Evolutionary conservation across 2,113 vertebrate genomes (phyloP).

Genomic region (Melanotaenia duboulayi): DNA sequence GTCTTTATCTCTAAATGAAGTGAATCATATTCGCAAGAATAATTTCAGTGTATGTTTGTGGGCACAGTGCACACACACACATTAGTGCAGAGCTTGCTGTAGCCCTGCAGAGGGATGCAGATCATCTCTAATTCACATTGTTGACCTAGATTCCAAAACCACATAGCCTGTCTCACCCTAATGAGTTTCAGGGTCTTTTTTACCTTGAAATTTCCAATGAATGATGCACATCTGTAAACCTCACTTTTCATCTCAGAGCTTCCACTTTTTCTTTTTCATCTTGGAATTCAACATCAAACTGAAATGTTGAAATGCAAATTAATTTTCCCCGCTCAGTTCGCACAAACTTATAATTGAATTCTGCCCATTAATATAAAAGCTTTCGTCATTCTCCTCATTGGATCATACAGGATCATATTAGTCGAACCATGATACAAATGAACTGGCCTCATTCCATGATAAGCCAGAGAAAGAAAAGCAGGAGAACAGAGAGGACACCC

Average conservation of each 20-base stretch:
- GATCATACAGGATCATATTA: conserved; percentile 62
- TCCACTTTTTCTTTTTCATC: conserved; percentile 57
- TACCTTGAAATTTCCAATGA: conserved; percentile 37
- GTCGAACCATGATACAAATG: conserved; percentile 35
- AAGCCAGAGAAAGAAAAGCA: conserved; percentile 23
- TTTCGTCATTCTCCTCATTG: conserved; percentile 71
- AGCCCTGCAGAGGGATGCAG: conserved; percentile 69
- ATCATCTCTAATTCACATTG: conserved; percentile 70
- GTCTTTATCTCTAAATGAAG: conserved; percentile 53
- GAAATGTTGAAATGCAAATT: conserved; percentile 78
- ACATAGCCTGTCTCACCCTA: conserved; percentile 15
- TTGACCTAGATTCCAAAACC: conserved; percentile 75
- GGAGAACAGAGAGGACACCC: conserved; percentile 72
- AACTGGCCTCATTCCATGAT: conserved; percentile 53
- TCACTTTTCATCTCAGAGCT: conserved; percentile 41
- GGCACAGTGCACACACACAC: conserved; percentile 21
- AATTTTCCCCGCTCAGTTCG: conserved; percentile 67
- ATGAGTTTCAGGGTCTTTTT: conserved; percentile 22
- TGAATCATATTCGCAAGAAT: conserved; percentile 47
- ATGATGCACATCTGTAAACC: conserved; percentile 38
- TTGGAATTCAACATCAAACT: conserved; percentile 76
- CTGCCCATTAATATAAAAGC: conserved; percentile 74
- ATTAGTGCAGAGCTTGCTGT: conserved; percentile 54
- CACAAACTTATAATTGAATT: conserved; percentile 84
- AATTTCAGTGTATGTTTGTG: conserved; percentile 13